A percentile compares a stretch with the other conserved stretches of the same genome.
These are phyloP conservation scores for Macquaria ambigua DNA, from an alignment of 2,113 vertebrate genomes.

Conservation along the genomic window DNA sequence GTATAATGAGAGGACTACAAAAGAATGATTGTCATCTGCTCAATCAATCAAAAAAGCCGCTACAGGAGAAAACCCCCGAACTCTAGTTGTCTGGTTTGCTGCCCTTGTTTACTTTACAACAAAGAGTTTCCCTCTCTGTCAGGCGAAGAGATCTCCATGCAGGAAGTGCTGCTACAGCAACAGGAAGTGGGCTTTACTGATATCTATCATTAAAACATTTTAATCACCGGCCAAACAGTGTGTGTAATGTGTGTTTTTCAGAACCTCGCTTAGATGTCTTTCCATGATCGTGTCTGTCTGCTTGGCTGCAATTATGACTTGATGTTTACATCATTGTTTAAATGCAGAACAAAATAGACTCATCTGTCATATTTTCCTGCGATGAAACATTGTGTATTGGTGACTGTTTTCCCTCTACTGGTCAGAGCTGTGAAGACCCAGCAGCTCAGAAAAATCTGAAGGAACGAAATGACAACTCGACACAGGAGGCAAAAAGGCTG, in stretches of 20 bases:
- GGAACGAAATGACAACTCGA: background rate
- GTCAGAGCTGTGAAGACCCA: background rate
- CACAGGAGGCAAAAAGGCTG: background rate
- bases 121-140: constrained; percentile 60
- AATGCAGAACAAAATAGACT: constrained; percentile 8
- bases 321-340: constrained; percentile 36
- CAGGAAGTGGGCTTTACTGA: constrained; percentile 77
- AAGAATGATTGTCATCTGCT: constrained; percentile 47
- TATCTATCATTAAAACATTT: constrained; percentile 70
- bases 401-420: background rate
- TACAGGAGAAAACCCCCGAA: background rate
- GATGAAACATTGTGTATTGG: background rate
- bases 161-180: constrained; percentile 72
- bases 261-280: constrained; percentile 14
- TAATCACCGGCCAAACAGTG: constrained; percentile 56
- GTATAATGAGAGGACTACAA: constrained; percentile 40
- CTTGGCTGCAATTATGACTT: constrained; percentile 30
- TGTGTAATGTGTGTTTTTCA: constrained; percentile 53
- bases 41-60: constrained; percentile 48
- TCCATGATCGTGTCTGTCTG: constrained; percentile 11
- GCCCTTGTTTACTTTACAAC: constrained; percentile 71
- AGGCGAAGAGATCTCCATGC: constrained; percentile 54
- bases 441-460: background rate
- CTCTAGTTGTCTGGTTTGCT: constrained; percentile 49
- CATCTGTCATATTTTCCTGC: constrained; percentile 12